These are phyloP conservation scores for Ophioninae sp. DNA, from an alignment of 2,888 invertebrate genomes.

Conservation along the genomic window DNA sequence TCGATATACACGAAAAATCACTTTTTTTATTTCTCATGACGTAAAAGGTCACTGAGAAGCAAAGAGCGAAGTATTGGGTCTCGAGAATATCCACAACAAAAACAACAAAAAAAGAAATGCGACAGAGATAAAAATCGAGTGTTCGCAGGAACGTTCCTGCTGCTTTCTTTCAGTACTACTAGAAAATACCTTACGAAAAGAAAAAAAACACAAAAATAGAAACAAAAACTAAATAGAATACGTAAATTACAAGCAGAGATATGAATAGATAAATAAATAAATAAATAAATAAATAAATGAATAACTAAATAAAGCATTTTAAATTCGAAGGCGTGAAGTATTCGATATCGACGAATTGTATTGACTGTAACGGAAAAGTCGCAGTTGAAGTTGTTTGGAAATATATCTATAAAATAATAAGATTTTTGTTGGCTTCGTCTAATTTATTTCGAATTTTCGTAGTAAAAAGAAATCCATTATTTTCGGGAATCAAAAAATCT, in stretches of 20 bases:
- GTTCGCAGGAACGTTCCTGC: not conserved
- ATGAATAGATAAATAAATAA: conserved; percentile 7
- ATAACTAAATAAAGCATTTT: not conserved
- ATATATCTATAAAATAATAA: conserved; percentile 41
- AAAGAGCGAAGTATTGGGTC: not conserved
- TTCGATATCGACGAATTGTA: conserved; percentile 39
- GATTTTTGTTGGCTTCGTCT: not conserved
- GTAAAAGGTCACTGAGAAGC: not conserved
- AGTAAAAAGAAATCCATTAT: no score
- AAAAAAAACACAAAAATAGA: not conserved
- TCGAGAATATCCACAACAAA: conserved; percentile 1
- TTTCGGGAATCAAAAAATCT: no score
- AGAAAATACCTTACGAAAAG: not conserved
- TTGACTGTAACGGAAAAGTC: conserved; percentile 31
- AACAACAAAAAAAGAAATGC: not conserved
- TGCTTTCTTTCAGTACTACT: conserved; percentile 20
- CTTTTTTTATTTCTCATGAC: not conserved
- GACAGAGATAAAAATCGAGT: not conserved
- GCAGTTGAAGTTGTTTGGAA: conserved; percentile 49
- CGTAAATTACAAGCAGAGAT: not conserved
- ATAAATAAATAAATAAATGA: not conserved
- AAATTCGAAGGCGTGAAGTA: not conserved
- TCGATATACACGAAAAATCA: not conserved
- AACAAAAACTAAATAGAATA: not conserved
- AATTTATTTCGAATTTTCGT: not conserved